These are phyloP conservation scores for Siniperca scherzeri DNA, from an alignment of 2,797 vertebrate species.

Conservation along the genomic window DNA sequence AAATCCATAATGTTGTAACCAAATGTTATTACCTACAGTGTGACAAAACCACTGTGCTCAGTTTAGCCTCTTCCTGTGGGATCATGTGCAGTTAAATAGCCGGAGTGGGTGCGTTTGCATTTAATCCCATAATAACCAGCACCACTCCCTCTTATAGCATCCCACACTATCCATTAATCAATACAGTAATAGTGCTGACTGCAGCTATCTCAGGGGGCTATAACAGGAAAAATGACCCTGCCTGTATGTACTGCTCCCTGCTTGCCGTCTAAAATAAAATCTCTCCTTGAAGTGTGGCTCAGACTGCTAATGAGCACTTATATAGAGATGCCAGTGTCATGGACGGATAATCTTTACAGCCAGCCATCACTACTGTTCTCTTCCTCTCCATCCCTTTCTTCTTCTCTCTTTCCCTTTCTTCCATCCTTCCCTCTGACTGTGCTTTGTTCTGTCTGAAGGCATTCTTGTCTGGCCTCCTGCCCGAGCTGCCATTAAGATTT, in stretches of 20 bases:
- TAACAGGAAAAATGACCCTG: constrained; percentile 67
- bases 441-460: constrained; percentile 63
- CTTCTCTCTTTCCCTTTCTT: constrained; percentile 11
- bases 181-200: constrained; percentile 84
- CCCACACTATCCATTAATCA: constrained; percentile 74
- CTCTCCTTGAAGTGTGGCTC: constrained; percentile 81
- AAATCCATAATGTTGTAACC: constrained; percentile 10
- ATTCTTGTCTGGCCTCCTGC: constrained; percentile 67
- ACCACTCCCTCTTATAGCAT: constrained; percentile 54
- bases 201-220: constrained; percentile 59
- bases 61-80: constrained; percentile 30
- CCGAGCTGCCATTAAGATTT: constrained; percentile 72
- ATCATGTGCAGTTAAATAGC: constrained; percentile 38
- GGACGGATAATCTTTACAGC: constrained; percentile 67
- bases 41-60: constrained; percentile 13
- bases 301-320: constrained; percentile 80
- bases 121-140: constrained; percentile 74
- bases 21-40: constrained; percentile 13
- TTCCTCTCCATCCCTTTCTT: constrained; percentile 16
- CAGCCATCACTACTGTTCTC: constrained; percentile 34
- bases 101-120: constrained; percentile 48
- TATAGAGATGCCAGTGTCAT: constrained; percentile 38
- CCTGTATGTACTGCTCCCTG: constrained; percentile 37
- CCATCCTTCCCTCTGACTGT: constrained; percentile 26
- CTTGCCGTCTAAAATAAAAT: constrained; percentile 76